Conservation (phyloP, 2,113 vertebrate species). For the Nothocercus julius region DNA sequence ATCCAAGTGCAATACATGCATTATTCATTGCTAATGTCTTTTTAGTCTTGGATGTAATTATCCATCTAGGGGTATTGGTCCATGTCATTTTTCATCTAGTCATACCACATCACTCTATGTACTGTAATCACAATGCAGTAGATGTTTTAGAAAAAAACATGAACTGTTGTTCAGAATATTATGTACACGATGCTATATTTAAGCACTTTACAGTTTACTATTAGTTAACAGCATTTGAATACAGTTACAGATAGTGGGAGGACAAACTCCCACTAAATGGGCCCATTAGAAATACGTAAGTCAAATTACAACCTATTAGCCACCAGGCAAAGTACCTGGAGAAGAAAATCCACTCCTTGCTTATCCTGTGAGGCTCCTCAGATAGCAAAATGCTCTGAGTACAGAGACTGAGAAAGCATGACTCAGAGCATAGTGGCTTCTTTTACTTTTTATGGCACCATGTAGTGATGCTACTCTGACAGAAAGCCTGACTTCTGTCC, state of each 20-base stretch:
- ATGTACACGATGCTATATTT: neutral
- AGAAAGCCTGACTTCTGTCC: neutral
- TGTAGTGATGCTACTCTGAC: neutral
- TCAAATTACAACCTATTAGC: neutral
- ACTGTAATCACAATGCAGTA: accelerated
- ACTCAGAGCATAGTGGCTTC: neutral
- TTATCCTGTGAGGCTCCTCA: neutral
- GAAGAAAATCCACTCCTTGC: neutral
- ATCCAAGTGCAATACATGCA: neutral
- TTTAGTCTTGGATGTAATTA: neutral
- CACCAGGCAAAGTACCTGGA: neutral
- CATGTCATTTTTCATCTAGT: no score
- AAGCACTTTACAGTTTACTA: neutral
- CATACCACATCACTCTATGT: neutral
- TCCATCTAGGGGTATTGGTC: neutral
- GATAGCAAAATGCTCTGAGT: neutral
- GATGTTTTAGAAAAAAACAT: neutral
- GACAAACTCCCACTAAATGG: neutral
- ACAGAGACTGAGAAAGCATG: accelerated
- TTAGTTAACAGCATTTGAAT: neutral
- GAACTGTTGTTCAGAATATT: neutral
- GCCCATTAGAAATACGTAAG: neutral
- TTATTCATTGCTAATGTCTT: neutral
- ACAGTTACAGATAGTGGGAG: neutral
- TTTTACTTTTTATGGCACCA: accelerated